Percentiles rank a stretch among this genome's conserved stretches.
Conservation (phyloP, 2,888 invertebrate genomes). For the Hydriomena furcata region DNA sequence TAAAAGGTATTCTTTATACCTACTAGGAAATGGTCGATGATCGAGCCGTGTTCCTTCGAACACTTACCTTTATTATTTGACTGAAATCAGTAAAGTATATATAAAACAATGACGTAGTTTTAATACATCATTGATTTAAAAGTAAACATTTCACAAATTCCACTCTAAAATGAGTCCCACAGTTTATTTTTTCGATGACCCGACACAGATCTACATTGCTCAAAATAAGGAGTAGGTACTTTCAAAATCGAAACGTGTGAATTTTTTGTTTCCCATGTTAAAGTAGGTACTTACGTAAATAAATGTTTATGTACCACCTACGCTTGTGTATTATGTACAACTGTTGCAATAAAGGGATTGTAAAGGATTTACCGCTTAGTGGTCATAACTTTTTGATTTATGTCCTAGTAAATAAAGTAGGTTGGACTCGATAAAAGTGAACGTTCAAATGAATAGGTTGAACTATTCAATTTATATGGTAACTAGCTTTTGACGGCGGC, state of each 20-base stretch:
- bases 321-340: constrained; percentile 5
- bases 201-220: constrained; percentile 25
- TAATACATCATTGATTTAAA: too few relatives aligned
- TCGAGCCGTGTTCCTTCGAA: too few relatives aligned
- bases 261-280: constrained; percentile 35
- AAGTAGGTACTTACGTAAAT: constrained; percentile 28
- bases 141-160: too few relatives aligned
- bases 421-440: neutral
- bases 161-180: neutral
- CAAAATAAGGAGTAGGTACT: constrained; percentile 26
- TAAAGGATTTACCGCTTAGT: constrained; percentile 13
- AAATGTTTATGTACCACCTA: constrained; percentile 27
- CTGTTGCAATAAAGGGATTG: constrained; percentile 16
- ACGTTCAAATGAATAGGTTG: neutral
- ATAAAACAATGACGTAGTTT: too few relatives aligned
- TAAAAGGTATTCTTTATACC: too few relatives aligned
- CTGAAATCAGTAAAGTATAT: too few relatives aligned
- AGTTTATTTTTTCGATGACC: constrained; percentile 11
- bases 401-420: neutral
- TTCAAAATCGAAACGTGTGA: constrained; percentile 36
- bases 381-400: constrained; percentile 22
- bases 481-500: neutral
- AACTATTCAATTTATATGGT: neutral
- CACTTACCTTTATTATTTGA: too few relatives aligned
- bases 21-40: too few relatives aligned